A percentile compares a stretch with the other conserved stretches of the same genome.
Evolutionary conservation across 2,888 invertebrate genomes (phyloP).

Genomic region (Dexiosoma caninum): DNA sequence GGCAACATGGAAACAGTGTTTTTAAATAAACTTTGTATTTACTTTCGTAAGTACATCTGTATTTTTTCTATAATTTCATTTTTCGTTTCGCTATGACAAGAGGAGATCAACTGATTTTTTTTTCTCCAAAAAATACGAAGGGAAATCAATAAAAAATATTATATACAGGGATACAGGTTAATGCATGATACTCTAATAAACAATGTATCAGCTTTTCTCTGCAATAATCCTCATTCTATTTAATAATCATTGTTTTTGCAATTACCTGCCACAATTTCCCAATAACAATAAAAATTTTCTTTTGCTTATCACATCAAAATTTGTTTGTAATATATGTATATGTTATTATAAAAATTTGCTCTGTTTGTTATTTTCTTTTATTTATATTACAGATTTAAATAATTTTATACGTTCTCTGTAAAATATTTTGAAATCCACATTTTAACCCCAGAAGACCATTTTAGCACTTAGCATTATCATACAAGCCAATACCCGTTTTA

Average conservation of each 20-base stretch:
- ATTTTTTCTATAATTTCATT: too few species aligned
- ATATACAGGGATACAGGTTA: constrained; percentile 13
- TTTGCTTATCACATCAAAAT: neutral
- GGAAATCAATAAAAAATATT: constrained; percentile 6
- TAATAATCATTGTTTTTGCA: neutral
- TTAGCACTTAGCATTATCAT: too few species aligned
- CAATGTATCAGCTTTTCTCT: too few species aligned
- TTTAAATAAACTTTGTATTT: too few species aligned
- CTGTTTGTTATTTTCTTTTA: too few species aligned
- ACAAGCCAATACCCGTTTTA: too few species aligned
- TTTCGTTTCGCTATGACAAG: too few species aligned
- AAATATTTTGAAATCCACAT: neutral
- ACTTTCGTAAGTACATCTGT: too few species aligned
- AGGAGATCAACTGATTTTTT: constrained; percentile 4
- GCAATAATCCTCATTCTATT: neutral
- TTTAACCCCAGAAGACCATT: too few species aligned
- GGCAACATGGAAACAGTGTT: too few species aligned
- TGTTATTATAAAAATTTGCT: too few species aligned
- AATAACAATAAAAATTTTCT: neutral
- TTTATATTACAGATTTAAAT: neutral
- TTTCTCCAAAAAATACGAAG: neutral
- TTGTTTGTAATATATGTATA: neutral
- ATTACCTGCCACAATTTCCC: neutral
- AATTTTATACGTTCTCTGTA: neutral
- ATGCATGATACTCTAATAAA: neutral